phyloP scores from a whole-genome alignment of 1,140 invertebrate species.

The Heliothis subflexa region DNA sequence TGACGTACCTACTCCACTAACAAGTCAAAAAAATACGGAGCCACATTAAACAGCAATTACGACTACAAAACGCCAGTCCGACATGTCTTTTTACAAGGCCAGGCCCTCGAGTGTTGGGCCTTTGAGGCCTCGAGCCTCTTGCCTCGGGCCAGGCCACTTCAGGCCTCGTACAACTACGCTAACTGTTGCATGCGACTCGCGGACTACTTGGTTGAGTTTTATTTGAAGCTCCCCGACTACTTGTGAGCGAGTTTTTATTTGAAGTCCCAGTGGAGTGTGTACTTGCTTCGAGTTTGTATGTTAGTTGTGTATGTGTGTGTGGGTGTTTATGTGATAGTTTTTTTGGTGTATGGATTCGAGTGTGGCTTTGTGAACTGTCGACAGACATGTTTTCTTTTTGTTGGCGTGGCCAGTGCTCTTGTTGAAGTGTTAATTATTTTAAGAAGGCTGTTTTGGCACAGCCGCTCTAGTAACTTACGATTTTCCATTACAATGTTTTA shows the following conservation, averaged over 20 bases:
- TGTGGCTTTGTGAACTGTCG: conserved; percentile 6
- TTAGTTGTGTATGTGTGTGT: conserved; percentile 4
- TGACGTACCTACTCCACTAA: conserved; percentile 10
- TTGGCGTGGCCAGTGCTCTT: no score
- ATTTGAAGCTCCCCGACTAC: conserved; percentile 39
- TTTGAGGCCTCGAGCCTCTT: conserved; percentile 44
- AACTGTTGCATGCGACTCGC: conserved; percentile 41
- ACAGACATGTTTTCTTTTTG: neutral
- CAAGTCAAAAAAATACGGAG: conserved; percentile 36
- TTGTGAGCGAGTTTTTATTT: conserved; percentile 43
- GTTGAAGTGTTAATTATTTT: no score
- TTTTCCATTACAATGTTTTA: no score
- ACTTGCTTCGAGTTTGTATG: conserved; percentile 22
- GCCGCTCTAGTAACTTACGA: no score
- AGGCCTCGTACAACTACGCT: conserved; percentile 37
- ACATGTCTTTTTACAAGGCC: conserved; percentile 41
- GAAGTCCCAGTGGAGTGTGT: conserved; percentile 32
- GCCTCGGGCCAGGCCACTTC: conserved; percentile 38
- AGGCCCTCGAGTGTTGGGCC: conserved; percentile 36
- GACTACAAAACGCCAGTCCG: conserved; percentile 38
- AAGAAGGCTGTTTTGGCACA: no score
- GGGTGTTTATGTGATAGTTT: neutral
- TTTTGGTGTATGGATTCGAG: conserved; percentile 2
- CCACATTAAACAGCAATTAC: conserved; percentile 47
- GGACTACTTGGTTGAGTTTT: conserved; percentile 38